Evolutionary conservation across 35 echinoderm and acorn worm species (phyloP).

Genomic region (Acanthaster planci): DNA sequence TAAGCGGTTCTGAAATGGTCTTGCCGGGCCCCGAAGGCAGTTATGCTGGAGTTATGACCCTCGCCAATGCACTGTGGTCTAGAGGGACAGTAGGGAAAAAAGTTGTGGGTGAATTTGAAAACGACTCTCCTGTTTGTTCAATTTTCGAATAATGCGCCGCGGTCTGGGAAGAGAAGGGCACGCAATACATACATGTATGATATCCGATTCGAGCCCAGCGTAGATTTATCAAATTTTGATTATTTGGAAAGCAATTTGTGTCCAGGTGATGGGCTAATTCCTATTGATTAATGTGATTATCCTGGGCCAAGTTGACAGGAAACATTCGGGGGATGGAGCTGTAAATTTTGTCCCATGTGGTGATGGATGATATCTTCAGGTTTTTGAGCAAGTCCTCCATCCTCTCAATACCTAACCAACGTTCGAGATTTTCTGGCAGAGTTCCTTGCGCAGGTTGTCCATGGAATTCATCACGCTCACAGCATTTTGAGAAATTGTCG

Average conservation of each 20-base stretch:
- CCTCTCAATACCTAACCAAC: too few species aligned
- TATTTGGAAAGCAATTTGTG: slow-evolving; percentile 6
- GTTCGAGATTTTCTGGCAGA: too few species aligned
- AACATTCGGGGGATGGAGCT: background rate
- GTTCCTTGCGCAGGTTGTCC: too few species aligned
- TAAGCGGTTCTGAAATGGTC: background rate
- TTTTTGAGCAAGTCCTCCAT: too few species aligned
- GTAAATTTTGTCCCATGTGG: background rate
- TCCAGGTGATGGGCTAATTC: slow-evolving; percentile 20
- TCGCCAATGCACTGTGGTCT: background rate
- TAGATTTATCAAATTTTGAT: slow-evolving; percentile 16
- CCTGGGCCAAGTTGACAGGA: background rate
- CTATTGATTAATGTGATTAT: slow-evolving; percentile 16
- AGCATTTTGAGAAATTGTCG: too few species aligned
- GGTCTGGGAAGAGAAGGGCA: too few species aligned
- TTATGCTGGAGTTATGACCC: background rate
- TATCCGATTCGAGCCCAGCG: background rate
- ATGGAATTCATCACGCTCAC: too few species aligned
- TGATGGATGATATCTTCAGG: background rate
- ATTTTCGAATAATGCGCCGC: background rate
- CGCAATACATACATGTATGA: background rate
- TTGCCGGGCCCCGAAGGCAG: background rate
- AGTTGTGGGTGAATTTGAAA: background rate
- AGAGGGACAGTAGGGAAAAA: background rate
- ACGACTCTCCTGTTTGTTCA: background rate